These are phyloP conservation scores for Brachypalpus laphriformis DNA, from an alignment of 2,888 invertebrate species.

Conservation along the genomic window DNA sequence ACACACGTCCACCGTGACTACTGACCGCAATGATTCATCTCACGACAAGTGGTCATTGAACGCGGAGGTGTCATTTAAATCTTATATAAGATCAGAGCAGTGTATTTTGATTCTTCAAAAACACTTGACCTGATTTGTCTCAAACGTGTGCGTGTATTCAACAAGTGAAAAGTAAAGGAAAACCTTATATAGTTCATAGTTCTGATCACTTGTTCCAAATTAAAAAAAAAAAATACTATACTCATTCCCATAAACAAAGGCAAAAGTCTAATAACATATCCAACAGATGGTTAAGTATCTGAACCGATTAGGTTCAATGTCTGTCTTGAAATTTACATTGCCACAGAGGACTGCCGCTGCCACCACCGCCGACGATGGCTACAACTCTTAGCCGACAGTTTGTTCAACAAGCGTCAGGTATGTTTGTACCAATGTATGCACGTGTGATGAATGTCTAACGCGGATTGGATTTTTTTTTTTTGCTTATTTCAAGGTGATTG, in stretches of 20 bases:
- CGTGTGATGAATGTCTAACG: slow-evolving; percentile 68
- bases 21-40: slow-evolving; percentile 56
- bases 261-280: slow-evolving; percentile 17
- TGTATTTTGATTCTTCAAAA: slow-evolving; percentile 5
- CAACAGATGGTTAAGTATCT: slow-evolving; percentile 46
- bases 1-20: background rate
- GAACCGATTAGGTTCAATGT: slow-evolving; percentile 68
- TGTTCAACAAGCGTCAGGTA: slow-evolving; percentile 52
- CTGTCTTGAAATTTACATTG: slow-evolving; percentile 63
- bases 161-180: background rate
- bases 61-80: slow-evolving; percentile 60
- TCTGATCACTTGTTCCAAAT: slow-evolving; percentile 58
- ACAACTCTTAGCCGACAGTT: slow-evolving; percentile 46
- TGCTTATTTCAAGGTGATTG: slow-evolving; percentile 62
- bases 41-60: slow-evolving; percentile 65
- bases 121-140: slow-evolving; percentile 58
- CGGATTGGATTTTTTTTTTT: slow-evolving; percentile 37
- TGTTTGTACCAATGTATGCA: slow-evolving; percentile 29
- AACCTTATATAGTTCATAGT: slow-evolving; percentile 4
- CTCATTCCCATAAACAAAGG: slow-evolving; percentile 38
- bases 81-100: background rate
- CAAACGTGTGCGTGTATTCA: background rate
- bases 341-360: slow-evolving; percentile 19
- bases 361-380: slow-evolving; percentile 1
- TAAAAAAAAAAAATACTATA: slow-evolving; percentile 1